Conservation (phyloP, 2,888 invertebrate species). For the Scaptodrosophila latifasciaeformis region DNA sequence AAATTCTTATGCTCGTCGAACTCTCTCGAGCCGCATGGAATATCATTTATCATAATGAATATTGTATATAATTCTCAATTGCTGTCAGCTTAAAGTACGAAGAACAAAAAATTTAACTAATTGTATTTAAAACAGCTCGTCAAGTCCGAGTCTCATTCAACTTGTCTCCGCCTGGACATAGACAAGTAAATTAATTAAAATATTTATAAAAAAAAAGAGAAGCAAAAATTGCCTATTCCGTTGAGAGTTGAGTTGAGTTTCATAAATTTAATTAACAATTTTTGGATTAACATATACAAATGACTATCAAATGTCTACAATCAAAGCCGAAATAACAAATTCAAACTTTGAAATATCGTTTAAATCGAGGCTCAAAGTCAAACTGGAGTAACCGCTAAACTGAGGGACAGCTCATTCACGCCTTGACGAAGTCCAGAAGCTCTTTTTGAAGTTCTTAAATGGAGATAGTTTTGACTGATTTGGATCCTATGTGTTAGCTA, state of each 20-base stretch:
- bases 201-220: background rate
- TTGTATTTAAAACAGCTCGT: too few species aligned
- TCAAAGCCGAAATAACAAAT: conserved; percentile 57
- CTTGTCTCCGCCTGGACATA: conserved; percentile 26
- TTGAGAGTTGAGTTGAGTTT: too few species aligned
- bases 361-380: conserved; percentile 52
- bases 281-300: conserved; percentile 60
- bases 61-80: conserved; percentile 19
- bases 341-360: too few species aligned
- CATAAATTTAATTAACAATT: conserved; percentile 57
- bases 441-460: too few species aligned
- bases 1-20: conserved; percentile 12
- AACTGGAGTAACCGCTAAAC: too few species aligned
- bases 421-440: too few species aligned
- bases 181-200: conserved; percentile 54
- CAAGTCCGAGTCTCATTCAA: too few species aligned
- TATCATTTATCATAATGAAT: conserved; percentile 61
- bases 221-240: background rate
- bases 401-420: too few species aligned
- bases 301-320: conserved; percentile 62
- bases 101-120: conserved; percentile 1
- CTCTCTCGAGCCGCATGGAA: conserved; percentile 2
- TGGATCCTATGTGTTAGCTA: too few species aligned
- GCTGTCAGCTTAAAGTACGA: conserved; percentile 28
- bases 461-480: too few species aligned